Evolutionary conservation across 2,113 vertebrate genomes (phyloP), one percentile per base, ranked within the genome.

Genomic region (Salvelinus sp.): DNA sequence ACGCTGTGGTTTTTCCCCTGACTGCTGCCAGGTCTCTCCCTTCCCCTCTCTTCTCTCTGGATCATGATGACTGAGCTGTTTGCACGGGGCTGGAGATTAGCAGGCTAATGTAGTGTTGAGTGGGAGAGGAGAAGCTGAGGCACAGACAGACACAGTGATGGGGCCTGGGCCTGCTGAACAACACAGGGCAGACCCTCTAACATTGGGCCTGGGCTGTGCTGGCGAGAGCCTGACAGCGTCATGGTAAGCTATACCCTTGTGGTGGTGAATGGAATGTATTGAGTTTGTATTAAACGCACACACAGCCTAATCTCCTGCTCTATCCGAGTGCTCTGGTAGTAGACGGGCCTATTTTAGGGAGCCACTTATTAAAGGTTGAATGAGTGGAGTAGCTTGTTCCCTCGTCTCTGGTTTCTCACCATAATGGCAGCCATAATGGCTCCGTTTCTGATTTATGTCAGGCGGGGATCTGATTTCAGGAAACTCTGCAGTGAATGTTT

Each of bases 401-500:
- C n/a, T n/a, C 20, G 70, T 86, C 79, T 77, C 79, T 47, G 70
- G 79, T 87, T 87, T 85, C 72, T 77, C 57, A 76, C 76, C 69
- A 68, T 86, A 86, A 89, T 89, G 76, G 82, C 73, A 47, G 74
- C 25, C 33, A 80, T 88, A 90, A 88, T 88, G 76, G 81, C 76
- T 30, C 68, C 80, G 70, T 81, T 87, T 86, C 79, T 82, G 78
- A 87, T 90, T 86, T 82, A 77, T 81, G 75, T 88, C 77, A 81
- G 82, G 83, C 80, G 77, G 76, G 76, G 76, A 84, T 91, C 78
- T 78, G 87, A 76, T 91, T 89, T 91, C 78, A 87, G 81, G 79
- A 91, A 88, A 88, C 79, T 66, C 65, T 28, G 72, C 75, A 69
- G 62, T 85, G 80, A 85, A 82, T 77, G 78, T 22, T 22, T 73